Base-by-base conservation (phyloP, 2,797 vertebrate genomes). In the Lagorchestes hirsutus region DNA sequence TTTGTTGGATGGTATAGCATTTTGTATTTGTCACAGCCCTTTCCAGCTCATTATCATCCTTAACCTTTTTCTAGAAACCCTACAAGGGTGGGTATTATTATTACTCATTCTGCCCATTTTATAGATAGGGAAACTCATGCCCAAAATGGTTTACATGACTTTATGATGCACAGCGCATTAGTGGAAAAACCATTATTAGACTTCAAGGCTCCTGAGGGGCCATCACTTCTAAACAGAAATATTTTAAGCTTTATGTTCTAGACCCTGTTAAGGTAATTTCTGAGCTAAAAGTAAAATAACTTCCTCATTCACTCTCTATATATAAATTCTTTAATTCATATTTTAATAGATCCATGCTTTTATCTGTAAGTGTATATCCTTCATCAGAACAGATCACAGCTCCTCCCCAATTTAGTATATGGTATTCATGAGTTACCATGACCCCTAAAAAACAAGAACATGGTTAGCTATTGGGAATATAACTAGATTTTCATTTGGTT, bases 171-270 rank as follows among this genome's bases (percentile, higher is more conserved):
- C 92, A 74, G 92, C 57, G 55, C 6, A 55, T 96, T 95, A 95
- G 27, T 91, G 55, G 5, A 40, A 93, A 62, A 74, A 3, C 52
- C 92, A 95, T 8, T 93, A 92, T 67, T 96, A 94, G 94, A 97
- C 40, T 27, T 91, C 16, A 0, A 6, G 91, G 74, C 52, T 31
- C 29, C 31, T 93, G 31, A 67, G 4, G 90, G 31, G 46, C 95
- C 34, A 91, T 0, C 93, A 58, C 93, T 82, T 95, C 96, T 74
- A 92, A 11, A 27, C 87, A 40, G 28, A n/a, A 94, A 4, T 91
- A 31, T 95, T 95, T 95, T 74, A 56, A 92, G 59, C 57, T 46
- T 95, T 96, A 92, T 96, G 90, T 54, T 96, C 56, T 95, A 96
- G 93, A 90, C n/a, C 93, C 95, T 91, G 87, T 93, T 95, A 93